These are phyloP conservation scores for Aphelenchoides besseyi DNA, from an alignment of 1,140 invertebrate species.

Conservation along the genomic window DNA sequence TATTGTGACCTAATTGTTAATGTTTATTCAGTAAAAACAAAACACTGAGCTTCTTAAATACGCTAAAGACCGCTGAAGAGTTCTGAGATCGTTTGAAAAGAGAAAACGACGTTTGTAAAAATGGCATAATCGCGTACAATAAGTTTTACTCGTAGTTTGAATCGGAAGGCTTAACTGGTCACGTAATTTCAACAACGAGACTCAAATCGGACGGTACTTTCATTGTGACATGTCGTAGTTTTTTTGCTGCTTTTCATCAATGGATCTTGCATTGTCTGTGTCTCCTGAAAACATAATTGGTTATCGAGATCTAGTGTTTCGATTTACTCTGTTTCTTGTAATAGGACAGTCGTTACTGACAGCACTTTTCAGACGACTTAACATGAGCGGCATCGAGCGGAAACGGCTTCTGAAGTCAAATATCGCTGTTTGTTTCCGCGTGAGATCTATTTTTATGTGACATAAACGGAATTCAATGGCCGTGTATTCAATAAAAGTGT, in stretches of 20 bases:
- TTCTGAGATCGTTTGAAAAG: too few species aligned
- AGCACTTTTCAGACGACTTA: constrained; percentile 4
- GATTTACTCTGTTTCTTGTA: background rate
- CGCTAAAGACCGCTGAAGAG: too few species aligned
- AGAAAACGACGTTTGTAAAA: too few species aligned
- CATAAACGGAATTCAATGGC: too few species aligned
- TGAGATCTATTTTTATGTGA: too few species aligned
- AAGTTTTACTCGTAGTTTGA: too few species aligned
- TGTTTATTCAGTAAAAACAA: background rate
- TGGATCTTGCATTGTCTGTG: constrained; percentile 5
- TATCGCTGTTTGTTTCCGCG: background rate
- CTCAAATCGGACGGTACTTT: background rate
- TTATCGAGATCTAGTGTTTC: background rate
- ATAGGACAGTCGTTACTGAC: constrained; percentile 1
- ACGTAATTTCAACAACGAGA: background rate
- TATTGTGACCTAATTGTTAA: background rate
- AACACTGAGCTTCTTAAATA: too few species aligned
- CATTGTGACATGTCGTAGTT: background rate
- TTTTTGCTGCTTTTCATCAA: background rate
- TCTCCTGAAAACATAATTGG: background rate
- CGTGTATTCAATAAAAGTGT: too few species aligned
- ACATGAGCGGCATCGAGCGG: constrained; percentile 5
- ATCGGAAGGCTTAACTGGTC: too few species aligned
- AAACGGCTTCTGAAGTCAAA: constrained; percentile 11
- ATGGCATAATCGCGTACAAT: too few species aligned